A percentile compares a stretch with the other conserved stretches of the same genome.
Conservation (phyloP, 2,797 vertebrate genomes). For the Clarias fuscus region DNA sequence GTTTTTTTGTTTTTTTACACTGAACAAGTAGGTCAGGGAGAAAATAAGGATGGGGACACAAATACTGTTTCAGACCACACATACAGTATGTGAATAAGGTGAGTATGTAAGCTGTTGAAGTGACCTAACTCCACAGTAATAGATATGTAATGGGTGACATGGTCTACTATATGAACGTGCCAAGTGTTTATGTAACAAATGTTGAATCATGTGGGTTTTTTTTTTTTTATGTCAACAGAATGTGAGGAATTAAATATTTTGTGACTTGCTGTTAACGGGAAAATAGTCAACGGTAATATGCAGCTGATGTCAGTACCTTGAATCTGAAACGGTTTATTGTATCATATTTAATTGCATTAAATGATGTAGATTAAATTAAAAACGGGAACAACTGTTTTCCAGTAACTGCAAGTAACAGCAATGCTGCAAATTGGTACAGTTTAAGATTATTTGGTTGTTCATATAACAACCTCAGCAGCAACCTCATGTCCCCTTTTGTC, state of each 20-base stretch:
- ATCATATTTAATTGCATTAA: too few relatives aligned
- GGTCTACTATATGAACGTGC: not conserved
- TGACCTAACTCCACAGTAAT: not conserved
- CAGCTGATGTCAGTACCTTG: not conserved
- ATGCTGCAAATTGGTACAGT: too few relatives aligned
- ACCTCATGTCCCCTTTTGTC: too few relatives aligned
- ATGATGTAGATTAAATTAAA: too few relatives aligned
- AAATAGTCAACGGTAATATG: not conserved
- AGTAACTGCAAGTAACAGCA: too few relatives aligned
- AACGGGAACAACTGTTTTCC: too few relatives aligned
- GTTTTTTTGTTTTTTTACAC: not conserved
- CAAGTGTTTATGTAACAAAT: too few relatives aligned
- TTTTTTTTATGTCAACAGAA: not conserved
- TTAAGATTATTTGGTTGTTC: too few relatives aligned
- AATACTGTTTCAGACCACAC: not conserved
- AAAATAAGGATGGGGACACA: not conserved
- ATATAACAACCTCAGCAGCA: too few relatives aligned
- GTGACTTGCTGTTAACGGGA: not conserved
- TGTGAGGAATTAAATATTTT: not conserved
- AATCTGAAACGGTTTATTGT: not conserved
- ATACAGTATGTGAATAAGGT: not conserved
- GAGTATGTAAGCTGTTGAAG: not conserved
- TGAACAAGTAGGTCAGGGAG: not conserved
- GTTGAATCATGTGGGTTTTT: not conserved
- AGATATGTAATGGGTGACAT: not conserved